Conservation (phyloP, 2,888 invertebrate genomes). For the Dryococelus australis region DNA sequence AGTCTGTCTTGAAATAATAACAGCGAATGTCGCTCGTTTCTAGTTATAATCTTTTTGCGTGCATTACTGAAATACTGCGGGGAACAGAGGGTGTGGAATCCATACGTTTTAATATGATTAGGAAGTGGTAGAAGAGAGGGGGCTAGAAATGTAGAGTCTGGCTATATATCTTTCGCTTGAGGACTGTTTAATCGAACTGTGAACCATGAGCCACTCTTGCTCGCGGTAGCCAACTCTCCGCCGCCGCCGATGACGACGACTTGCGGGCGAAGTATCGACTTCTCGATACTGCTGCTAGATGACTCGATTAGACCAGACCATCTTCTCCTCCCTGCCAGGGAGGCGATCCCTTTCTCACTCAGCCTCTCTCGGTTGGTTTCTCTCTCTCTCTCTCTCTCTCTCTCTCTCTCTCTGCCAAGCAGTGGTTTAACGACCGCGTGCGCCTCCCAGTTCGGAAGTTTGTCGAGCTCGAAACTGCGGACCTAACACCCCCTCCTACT, state of each 20-base stretch:
- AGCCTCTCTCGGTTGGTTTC: neutral
- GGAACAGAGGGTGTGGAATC: no score
- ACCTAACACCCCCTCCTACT: neutral
- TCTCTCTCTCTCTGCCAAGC: neutral
- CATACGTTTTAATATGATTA: no score
- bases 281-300: conserved; percentile 5
- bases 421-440: neutral
- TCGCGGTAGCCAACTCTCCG: neutral
- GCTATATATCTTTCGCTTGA: no score
- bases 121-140: no score
- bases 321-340: neutral
- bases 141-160: no score
- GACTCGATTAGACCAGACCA: conserved; percentile 6
- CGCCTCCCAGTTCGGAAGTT: conserved; percentile 9
- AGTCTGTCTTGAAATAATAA: no score
- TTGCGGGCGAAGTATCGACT: conserved; percentile 16
- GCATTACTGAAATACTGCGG: no score
- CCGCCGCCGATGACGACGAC: neutral
- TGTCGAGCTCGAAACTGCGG: conserved; percentile 16
- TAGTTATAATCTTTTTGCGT: no score
- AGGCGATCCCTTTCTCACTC: neutral
- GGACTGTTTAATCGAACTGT: no score
- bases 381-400: neutral
- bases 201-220: neutral
- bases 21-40: no score